Percentiles rank a stretch among this genome's conserved stretches.
Evolutionary conservation across 2,888 invertebrate genomes (phyloP).

Genomic region (Arctia plantaginis): DNA sequence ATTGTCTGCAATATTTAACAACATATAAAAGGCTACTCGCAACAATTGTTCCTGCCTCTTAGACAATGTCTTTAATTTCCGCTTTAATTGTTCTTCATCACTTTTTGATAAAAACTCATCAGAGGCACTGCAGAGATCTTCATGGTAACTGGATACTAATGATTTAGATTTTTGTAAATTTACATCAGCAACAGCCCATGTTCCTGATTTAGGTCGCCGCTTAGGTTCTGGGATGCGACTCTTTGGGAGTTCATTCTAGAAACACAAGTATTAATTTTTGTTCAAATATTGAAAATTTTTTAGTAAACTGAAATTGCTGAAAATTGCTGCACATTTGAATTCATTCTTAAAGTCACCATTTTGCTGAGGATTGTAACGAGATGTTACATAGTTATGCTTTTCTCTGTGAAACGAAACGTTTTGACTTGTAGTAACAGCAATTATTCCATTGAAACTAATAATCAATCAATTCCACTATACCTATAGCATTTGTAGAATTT

Average conservation of each 20-base stretch:
- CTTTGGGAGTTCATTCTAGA: slow-evolving; percentile 88
- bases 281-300: background rate
- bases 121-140: slow-evolving; percentile 86
- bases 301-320: background rate
- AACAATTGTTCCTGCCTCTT: slow-evolving; percentile 97
- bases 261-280: slow-evolving; percentile 29
- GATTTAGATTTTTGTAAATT: slow-evolving; percentile 86
- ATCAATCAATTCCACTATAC: no score
- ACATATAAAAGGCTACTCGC: slow-evolving; percentile 95
- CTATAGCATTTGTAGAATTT: no score
- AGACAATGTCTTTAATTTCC: slow-evolving; percentile 92
- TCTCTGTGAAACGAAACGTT: no score
- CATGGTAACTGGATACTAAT: slow-evolving; percentile 90
- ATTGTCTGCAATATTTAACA: slow-evolving; percentile 98
- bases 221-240: slow-evolving; percentile 91
- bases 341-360: no score
- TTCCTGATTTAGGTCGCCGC: slow-evolving; percentile 91
- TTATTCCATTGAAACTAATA: no score
- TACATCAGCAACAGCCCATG: slow-evolving; percentile 87
- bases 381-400: no score
- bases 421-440: no score
- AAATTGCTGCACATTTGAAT: no score
- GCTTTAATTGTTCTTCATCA: slow-evolving; percentile 92
- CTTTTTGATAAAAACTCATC: slow-evolving; percentile 81
- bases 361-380: no score